These are phyloP conservation scores for Strigops habroptila DNA, from an alignment of 2,113 vertebrate species.

Conservation along the genomic window DNA sequence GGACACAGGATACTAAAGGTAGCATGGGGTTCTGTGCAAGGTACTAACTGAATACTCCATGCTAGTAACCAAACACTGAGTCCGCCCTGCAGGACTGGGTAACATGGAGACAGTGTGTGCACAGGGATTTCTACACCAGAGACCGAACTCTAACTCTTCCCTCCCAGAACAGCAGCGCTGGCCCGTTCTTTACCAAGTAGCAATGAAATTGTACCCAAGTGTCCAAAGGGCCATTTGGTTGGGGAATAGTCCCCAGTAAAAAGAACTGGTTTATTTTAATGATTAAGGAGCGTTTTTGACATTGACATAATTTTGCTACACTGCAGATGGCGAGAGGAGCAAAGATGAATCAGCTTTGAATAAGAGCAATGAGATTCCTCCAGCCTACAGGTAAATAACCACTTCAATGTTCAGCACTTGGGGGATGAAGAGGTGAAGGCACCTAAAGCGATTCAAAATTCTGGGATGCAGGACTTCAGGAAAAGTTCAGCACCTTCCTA, in stretches of 20 bases:
- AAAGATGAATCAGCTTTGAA: neutral
- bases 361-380: neutral
- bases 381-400: conserved; percentile 2
- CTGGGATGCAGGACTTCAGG: neutral
- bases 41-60: neutral
- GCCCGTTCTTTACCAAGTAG: neutral
- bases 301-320: neutral
- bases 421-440: neutral
- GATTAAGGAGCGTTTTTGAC: neutral
- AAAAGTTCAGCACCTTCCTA: neutral
- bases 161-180: neutral
- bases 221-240: neutral
- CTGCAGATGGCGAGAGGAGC: neutral
- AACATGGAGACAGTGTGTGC: neutral
- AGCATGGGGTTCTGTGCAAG: neutral
- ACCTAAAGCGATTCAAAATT: neutral
- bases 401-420: neutral
- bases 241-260: neutral
- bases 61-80: neutral
- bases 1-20: neutral
- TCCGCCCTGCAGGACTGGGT: neutral
- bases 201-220: neutral
- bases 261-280: neutral
- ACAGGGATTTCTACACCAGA: neutral
- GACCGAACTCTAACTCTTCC: neutral